These are phyloP conservation scores for Masticophis lateralis DNA, from an alignment of 2,797 vertebrate genomes.

Conservation along the genomic window DNA sequence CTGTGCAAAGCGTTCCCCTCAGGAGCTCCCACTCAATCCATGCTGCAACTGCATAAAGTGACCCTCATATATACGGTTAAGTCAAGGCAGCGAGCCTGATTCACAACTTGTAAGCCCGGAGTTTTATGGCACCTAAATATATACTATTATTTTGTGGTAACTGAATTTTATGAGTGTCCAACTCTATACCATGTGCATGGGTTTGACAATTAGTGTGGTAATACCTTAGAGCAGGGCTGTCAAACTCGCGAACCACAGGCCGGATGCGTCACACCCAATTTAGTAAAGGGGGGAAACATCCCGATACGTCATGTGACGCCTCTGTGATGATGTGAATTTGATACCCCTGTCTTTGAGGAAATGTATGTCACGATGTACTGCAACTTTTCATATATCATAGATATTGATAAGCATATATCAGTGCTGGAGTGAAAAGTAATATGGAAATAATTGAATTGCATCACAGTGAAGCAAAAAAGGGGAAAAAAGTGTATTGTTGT, in stretches of 20 bases:
- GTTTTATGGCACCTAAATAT: background rate
- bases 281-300: no score
- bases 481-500: background rate
- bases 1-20: background rate
- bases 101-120: background rate
- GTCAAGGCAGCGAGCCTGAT: background rate
- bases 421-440: background rate
- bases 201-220: background rate
- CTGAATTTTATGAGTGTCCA: background rate
- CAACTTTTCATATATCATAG: background rate
- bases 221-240: no score
- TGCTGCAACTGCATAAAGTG: background rate
- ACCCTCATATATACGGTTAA: background rate
- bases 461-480: background rate
- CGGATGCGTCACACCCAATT: no score
- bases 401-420: background rate
- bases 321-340: no score
- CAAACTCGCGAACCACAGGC: no score
- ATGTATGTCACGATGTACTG: background rate
- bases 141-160: background rate
- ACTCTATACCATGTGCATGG: background rate
- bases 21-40: background rate
- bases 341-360: background rate
- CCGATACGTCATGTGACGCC: no score
- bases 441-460: background rate